phyloP scores from a whole-genome alignment of 2,113 vertebrate genomes.

The Corydoras maculifer region DNA sequence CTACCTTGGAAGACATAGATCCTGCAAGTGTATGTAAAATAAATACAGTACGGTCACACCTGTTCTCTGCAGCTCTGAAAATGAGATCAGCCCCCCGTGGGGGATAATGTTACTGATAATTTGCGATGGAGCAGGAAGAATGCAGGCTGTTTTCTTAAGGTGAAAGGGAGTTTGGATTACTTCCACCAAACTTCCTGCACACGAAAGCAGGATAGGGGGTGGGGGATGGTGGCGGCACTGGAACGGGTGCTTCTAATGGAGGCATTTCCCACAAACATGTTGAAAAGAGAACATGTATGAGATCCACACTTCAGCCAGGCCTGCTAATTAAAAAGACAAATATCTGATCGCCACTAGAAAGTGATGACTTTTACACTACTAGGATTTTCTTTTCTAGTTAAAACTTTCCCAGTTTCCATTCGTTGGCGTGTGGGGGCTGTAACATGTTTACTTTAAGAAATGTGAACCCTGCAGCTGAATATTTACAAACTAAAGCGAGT shows the following conservation, averaged over 20 bases:
- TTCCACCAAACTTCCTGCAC: slow-evolving; percentile 32
- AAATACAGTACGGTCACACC: not conserved
- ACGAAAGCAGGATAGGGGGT: not conserved
- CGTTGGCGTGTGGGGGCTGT: too few relatives aligned
- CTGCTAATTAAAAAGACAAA: slow-evolving; percentile 41
- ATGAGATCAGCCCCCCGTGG: not conserved
- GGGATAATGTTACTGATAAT: slow-evolving; percentile 19
- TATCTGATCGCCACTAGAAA: not conserved
- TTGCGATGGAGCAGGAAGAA: not conserved
- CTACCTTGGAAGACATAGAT: not conserved
- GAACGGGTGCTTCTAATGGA: slow-evolving; percentile 36
- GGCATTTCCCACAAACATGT: slow-evolving; percentile 54
- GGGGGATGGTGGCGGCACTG: slow-evolving; percentile 1
- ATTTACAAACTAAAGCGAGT: too few relatives aligned
- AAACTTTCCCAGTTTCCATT: too few relatives aligned
- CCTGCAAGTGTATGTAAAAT: not conserved
- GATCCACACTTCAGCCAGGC: slow-evolving; percentile 37
- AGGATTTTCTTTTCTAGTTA: too few relatives aligned
- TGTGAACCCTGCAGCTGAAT: too few relatives aligned
- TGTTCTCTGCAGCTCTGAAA: not conserved
- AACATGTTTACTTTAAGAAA: too few relatives aligned
- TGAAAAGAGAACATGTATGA: slow-evolving; percentile 45
- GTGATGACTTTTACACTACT: too few relatives aligned
- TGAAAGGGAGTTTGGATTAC: slow-evolving; percentile 32
- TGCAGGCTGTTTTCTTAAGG: not conserved